Conservation (phyloP, 2,888 invertebrate genomes). For the Drosophila fungiperda region DNA sequence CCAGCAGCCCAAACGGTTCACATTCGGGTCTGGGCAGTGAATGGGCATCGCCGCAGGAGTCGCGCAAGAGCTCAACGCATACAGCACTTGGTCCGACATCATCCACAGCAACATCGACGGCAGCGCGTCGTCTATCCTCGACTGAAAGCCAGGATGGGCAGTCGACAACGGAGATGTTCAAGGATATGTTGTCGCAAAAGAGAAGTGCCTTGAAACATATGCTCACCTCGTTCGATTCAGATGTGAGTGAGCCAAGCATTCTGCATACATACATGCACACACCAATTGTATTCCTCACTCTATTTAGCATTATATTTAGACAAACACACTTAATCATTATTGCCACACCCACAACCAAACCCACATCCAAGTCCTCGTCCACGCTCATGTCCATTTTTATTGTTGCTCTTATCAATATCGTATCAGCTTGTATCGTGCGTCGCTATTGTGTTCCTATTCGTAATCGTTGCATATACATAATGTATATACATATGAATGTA, state of each 20-base stretch:
- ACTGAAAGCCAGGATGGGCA: slow-evolving; percentile 89
- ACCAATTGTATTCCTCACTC: background rate
- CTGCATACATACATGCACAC: background rate
- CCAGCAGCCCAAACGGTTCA: slow-evolving; percentile 86
- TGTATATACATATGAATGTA: slow-evolving; percentile 11
- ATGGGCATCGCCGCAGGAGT: slow-evolving; percentile 88
- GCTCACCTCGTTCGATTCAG: slow-evolving; percentile 95
- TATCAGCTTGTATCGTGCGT: slow-evolving; percentile 46
- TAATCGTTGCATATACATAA: slow-evolving; percentile 27
- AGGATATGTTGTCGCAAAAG: slow-evolving; percentile 97
- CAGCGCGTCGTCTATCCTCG: slow-evolving; percentile 88
- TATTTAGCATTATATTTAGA: slow-evolving; percentile 2
- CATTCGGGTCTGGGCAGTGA: slow-evolving; percentile 85
- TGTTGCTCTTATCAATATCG: slow-evolving; percentile 27
- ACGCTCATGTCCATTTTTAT: slow-evolving; percentile 5
- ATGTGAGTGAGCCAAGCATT: slow-evolving; percentile 88
- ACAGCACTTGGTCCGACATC: slow-evolving; percentile 70
- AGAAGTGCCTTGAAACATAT: slow-evolving; percentile 94
- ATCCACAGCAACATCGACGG: slow-evolving; percentile 32
- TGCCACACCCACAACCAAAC: slow-evolving; percentile 13
- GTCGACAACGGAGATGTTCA: slow-evolving; percentile 95
- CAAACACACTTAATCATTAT: slow-evolving; percentile 16
- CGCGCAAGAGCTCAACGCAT: slow-evolving; percentile 85
- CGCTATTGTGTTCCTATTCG: slow-evolving; percentile 35
- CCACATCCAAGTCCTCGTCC: slow-evolving; percentile 8